Base-by-base conservation (phyloP, 2,113 vertebrate genomes). In the Sylvietta virens region DNA sequence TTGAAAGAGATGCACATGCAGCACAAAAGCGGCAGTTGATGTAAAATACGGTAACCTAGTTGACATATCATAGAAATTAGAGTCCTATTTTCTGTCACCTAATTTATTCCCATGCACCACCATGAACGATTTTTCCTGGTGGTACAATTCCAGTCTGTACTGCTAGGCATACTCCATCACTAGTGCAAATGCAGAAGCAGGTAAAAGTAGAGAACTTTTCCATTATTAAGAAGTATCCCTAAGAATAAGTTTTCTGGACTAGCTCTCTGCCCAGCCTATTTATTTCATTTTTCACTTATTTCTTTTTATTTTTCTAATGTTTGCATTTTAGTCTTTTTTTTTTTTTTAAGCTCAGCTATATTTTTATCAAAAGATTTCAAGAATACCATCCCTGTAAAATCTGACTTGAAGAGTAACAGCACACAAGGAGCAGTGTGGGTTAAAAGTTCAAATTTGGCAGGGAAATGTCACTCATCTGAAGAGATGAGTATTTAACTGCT, bases 401-500 rank as follows among this genome's bases (percentile, higher is more conserved):
- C 71, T 92, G 67, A 77, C 51, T 95, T 64, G 64, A 93, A 93
- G 79, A 90, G 31, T 67, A 92, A 56, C 7, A 71, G 44, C 79
- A 62, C 51, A 33, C 39, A 45, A 78, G 65, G 72, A 97, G 60
- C 33, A 62, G 70, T 10, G 76, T 37, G 76, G 90, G 92, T 90
- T 96, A 94, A 94, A 95, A 96, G 96, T 96, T 97, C 95, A 97
- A 70, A 88, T 94, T 66, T 93, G 86, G 88, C 82, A 95, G 92
- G 82, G 80, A 96, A 90, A 84, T 93, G 95, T 96, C 96, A 94
- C 69, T 96, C 92, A 93, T 50, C 42, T 65, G 47, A 72, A 94
- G 73, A 84, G 73, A 94, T 88, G 60, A 93, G 80, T 92, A 96
- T 96, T 96, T 95, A 95, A 94, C 93, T 90, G 90, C 78, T 96